phyloP scores from a whole-genome alignment of 2,113 vertebrate species.

The Rhynchopsitta pachyrhyncha region DNA sequence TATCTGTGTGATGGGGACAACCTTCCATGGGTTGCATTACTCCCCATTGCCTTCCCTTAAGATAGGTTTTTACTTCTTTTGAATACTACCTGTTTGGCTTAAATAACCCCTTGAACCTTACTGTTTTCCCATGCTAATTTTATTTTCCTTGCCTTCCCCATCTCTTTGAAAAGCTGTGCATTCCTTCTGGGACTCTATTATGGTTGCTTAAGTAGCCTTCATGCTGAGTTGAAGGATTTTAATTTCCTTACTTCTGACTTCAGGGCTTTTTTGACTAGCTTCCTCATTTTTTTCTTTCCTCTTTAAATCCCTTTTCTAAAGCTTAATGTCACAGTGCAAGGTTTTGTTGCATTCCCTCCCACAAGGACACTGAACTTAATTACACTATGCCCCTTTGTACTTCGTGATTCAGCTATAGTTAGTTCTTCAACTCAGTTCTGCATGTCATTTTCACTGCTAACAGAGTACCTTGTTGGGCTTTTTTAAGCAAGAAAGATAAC shows the following conservation, averaged over 20 bases:
- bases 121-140: conserved; percentile 64
- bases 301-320: conserved; percentile 43
- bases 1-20: not conserved
- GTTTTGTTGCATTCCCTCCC: conserved; percentile 60
- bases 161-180: conserved; percentile 41
- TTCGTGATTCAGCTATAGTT: not conserved
- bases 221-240: conserved; percentile 73
- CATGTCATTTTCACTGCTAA: not conserved
- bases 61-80: not conserved
- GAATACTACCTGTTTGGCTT: conserved; percentile 34
- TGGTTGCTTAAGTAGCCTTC: conserved; percentile 71
- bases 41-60: not conserved
- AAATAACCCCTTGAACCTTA: conserved; percentile 48
- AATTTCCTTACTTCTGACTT: conserved; percentile 73
- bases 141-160: conserved; percentile 26
- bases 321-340: conserved; percentile 56
- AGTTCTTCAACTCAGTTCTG: not conserved
- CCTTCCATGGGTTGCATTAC: not conserved
- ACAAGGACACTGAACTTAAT: conserved; percentile 60
- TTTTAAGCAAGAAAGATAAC: not conserved
- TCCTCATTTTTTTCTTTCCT: conserved; percentile 7
- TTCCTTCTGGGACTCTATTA: conserved; percentile 71
- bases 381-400: conserved; percentile 41
- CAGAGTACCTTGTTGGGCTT: not conserved
- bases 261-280: conserved; percentile 61